Conservation (phyloP, 2,797 vertebrate species). For the Catharus ustulatus region DNA sequence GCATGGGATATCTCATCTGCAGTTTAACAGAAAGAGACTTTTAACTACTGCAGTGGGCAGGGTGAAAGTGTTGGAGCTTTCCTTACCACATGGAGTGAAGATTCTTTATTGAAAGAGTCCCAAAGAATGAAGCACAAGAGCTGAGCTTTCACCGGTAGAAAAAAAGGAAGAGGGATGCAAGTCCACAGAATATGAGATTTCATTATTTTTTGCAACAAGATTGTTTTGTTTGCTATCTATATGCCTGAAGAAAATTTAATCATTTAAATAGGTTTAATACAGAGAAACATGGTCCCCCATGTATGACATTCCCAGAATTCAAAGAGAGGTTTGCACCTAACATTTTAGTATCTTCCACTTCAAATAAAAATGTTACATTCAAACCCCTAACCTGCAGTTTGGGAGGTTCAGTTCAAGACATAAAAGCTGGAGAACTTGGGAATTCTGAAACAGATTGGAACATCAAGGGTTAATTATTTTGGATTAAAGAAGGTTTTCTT, state of each 20-base stretch:
- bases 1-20: not conserved
- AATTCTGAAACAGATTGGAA: not conserved
- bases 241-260: not conserved
- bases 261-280: not conserved
- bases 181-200: not conserved
- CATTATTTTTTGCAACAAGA: not conserved
- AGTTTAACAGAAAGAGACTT: not conserved
- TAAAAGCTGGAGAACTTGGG: not conserved
- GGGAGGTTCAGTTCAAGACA: not conserved
- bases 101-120: not conserved
- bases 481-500: not conserved
- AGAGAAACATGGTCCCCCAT: not conserved
- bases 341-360: not conserved
- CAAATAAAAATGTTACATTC: not conserved
- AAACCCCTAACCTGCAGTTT: not conserved
- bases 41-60: not conserved
- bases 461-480: not conserved
- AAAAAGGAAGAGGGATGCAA: not conserved
- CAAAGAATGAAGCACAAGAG: not conserved
- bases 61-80: not conserved
- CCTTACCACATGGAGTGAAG: not conserved
- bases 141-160: not conserved
- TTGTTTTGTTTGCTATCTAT: not conserved
- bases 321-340: not conserved
- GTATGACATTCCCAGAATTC: not conserved